A percentile compares a stretch with the other conserved stretches of the same genome.
These are phyloP conservation scores for Urechis unicinctus DNA, from an alignment of 2,888 invertebrate genomes.

Conservation along the genomic window DNA sequence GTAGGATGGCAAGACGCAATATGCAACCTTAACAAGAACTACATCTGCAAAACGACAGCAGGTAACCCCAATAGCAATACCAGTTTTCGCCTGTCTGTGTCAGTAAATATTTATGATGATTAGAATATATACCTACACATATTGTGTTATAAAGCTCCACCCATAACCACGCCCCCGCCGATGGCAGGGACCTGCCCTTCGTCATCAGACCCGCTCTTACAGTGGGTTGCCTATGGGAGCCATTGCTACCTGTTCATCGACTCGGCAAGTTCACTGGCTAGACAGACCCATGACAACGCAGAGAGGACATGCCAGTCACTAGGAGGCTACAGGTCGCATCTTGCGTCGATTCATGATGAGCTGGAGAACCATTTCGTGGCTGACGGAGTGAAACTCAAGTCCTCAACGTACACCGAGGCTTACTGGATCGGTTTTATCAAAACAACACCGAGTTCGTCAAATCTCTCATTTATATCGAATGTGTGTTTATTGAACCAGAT, in stretches of 20 bases:
- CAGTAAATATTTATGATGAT: too few species aligned
- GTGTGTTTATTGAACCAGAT: too few species aligned
- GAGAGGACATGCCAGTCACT: not conserved
- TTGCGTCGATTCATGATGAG: constrained; percentile 2
- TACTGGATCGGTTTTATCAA: too few species aligned
- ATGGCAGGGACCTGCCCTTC: constrained; percentile 3
- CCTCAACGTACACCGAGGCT: too few species aligned
- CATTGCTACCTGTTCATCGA: not conserved
- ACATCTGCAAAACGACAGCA: constrained; percentile 1
- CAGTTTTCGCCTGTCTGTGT: too few species aligned
- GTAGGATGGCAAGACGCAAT: constrained; percentile 7
- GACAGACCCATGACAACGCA: not conserved
- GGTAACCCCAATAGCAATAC: too few species aligned
- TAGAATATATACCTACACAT: too few species aligned
- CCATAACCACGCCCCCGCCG: constrained; percentile 3
- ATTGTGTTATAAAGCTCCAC: not conserved
- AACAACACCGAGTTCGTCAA: too few species aligned
- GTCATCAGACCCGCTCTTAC: not conserved
- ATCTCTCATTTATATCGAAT: too few species aligned
- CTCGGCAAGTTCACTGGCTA: not conserved
- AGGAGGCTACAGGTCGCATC: not conserved
- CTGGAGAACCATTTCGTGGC: constrained; percentile 3
- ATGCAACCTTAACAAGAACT: not conserved
- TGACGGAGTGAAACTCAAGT: too few species aligned
- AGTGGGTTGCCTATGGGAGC: constrained; percentile 2